A percentile compares a stretch with the other conserved stretches of the same genome.
phyloP scores from a whole-genome alignment of 2,888 invertebrate species.

The Agrenia bidenticulata region DNA sequence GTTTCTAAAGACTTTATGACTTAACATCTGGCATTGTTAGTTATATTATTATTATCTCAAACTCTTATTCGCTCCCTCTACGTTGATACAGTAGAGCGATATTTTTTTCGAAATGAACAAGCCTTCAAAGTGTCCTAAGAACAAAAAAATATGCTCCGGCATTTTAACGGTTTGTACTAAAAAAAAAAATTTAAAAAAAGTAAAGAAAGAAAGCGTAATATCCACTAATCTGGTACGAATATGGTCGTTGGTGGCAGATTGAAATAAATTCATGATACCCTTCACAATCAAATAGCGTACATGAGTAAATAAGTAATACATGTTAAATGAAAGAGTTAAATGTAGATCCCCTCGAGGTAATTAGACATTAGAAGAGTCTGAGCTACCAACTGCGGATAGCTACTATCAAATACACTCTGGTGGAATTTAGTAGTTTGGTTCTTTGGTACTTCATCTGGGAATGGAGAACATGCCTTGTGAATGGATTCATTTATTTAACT shows the following conservation, averaged over 20 bases:
- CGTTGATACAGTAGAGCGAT: neutral
- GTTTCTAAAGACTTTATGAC: no score
- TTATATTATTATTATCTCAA: no score
- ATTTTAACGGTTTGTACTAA: no score
- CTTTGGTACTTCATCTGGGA: neutral
- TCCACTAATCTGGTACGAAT: no score
- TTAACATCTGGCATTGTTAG: no score
- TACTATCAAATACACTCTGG: neutral
- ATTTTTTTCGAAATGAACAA: neutral
- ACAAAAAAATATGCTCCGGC: no score
- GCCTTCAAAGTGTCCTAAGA: no score
- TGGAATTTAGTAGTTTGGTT: neutral
- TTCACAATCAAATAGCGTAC: neutral
- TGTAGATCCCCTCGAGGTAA: conserved; percentile 19
- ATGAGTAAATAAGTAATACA: conserved; percentile 2
- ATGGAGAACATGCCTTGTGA: neutral
- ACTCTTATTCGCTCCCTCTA: no score
- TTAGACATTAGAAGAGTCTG: conserved; percentile 16
- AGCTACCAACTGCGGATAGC: conserved; percentile 9
- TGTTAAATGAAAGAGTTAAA: conserved; percentile 12
- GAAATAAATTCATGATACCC: neutral
- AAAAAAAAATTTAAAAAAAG: neutral
- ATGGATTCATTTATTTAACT: conserved; percentile 4
- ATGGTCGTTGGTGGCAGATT: neutral
- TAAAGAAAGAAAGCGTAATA: no score